phyloP scores from a whole-genome alignment of 2,113 vertebrate species.

The Malurus cyaneus region DNA sequence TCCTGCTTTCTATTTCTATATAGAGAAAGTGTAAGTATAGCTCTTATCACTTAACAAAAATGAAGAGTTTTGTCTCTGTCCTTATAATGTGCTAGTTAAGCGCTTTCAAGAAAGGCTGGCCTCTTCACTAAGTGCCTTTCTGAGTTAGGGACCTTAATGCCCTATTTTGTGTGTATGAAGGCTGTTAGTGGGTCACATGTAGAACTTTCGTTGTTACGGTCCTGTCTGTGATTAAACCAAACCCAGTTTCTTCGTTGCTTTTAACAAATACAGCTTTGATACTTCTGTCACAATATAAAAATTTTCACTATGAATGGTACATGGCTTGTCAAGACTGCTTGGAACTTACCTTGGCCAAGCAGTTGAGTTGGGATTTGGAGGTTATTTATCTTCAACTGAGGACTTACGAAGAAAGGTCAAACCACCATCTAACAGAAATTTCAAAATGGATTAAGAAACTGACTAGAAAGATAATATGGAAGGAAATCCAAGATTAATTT shows the following conservation, averaged over 20 bases:
- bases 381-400: neutral
- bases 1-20: neutral
- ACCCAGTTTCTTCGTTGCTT: neutral
- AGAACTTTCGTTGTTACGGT: neutral
- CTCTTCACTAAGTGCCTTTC: neutral
- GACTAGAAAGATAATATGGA: neutral
- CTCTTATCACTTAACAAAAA: neutral
- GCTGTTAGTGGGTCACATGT: neutral
- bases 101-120: neutral
- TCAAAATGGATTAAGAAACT: neutral
- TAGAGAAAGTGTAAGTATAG: neutral
- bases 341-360: neutral
- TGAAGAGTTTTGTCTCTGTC: neutral
- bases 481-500: neutral
- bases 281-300: neutral
- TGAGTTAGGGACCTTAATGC: neutral
- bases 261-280: neutral
- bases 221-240: neutral
- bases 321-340: neutral
- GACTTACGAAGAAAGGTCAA: neutral
- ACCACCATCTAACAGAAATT: neutral
- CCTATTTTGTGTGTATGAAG: neutral
- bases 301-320: neutral
- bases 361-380: neutral
- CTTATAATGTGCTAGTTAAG: rapidly evolving